Evolutionary conservation across 1,140 invertebrate genomes (phyloP).

Genomic region (Camponotus vicinus): DNA sequence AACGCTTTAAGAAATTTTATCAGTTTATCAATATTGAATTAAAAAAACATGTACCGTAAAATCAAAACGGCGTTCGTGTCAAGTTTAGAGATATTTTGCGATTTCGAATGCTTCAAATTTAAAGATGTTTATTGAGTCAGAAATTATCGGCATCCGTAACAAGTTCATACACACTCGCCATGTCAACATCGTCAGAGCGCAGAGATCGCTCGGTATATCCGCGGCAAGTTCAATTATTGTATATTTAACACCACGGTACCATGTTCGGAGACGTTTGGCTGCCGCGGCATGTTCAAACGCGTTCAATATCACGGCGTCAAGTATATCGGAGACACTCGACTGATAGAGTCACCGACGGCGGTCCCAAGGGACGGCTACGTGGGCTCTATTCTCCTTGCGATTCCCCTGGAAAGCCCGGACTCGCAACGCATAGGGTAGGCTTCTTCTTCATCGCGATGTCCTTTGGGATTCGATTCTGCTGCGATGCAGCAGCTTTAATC

Average conservation of each 20-base stretch:
- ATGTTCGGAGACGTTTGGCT: conserved; percentile 15
- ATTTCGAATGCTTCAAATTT: background rate
- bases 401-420: background rate
- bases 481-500: conserved; percentile 74
- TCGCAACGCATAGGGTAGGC: background rate
- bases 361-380: background rate
- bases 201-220: background rate
- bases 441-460: background rate
- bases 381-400: background rate
- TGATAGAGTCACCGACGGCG: conserved; percentile 1
- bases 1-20: background rate
- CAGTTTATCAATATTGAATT: background rate
- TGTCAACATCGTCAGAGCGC: conserved; percentile 7
- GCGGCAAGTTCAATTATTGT: conserved; percentile 39
- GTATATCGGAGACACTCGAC: conserved; percentile 30
- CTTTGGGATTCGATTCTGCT: background rate
- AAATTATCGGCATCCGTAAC: background rate
- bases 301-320: conserved; percentile 30
- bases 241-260: conserved; percentile 32
- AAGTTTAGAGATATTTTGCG: background rate
- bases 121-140: background rate
- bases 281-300: conserved; percentile 19
- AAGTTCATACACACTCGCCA: conserved; percentile 26
- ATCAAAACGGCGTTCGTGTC: background rate
- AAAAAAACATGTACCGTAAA: background rate